phyloP scores from a whole-genome alignment of 1,140 invertebrate genomes.

The Sitodiplosis mosellana region DNA sequence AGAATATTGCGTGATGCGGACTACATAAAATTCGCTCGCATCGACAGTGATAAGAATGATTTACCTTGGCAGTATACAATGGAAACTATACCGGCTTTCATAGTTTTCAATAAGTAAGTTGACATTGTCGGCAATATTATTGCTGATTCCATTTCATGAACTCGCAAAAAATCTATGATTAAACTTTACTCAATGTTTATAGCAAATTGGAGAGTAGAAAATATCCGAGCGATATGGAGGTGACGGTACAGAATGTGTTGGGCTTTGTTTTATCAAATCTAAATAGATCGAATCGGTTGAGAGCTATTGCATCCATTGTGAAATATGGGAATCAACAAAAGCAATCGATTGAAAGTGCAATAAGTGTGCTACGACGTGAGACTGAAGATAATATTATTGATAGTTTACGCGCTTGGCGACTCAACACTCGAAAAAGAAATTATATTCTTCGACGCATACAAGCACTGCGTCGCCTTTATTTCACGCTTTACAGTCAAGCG shows the following conservation, averaged over 20 bases:
- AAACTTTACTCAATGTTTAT: slow-evolving; percentile 15
- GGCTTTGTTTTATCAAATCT: slow-evolving; percentile 53
- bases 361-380: not conserved
- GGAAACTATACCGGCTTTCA: slow-evolving; percentile 49
- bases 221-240: slow-evolving; percentile 39
- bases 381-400: not conserved
- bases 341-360: not conserved
- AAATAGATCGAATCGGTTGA: slow-evolving; percentile 17
- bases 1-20: slow-evolving; percentile 34
- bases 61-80: slow-evolving; percentile 64
- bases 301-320: not conserved
- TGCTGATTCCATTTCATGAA: slow-evolving; percentile 18
- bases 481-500: not conserved
- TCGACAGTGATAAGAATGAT: slow-evolving; percentile 65
- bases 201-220: slow-evolving; percentile 56
- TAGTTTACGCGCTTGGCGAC: not conserved
- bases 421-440: not conserved
- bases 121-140: slow-evolving; percentile 3
- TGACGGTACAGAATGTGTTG: slow-evolving; percentile 46
- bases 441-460: not conserved
- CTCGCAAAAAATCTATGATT: slow-evolving; percentile 5
- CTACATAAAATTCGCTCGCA: slow-evolving; percentile 39
- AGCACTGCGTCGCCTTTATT: not conserved
- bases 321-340: not conserved
- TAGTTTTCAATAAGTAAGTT: slow-evolving; percentile 48